Evolutionary conservation across 2,888 invertebrate species (phyloP).

Genomic region (Galerucella pusilla): DNA sequence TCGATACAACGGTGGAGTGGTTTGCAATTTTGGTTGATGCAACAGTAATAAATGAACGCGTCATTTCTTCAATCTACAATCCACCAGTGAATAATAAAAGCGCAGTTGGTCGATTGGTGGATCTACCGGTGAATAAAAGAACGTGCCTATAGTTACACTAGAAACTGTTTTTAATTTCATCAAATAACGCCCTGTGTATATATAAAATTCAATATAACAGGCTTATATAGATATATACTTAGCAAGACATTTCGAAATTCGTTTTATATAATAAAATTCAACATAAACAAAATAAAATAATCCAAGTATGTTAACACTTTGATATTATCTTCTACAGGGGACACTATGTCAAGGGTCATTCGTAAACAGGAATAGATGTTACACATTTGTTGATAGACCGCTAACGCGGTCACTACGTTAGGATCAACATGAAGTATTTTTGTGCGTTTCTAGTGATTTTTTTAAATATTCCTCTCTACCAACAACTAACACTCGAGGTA

Average conservation of each 20-base stretch:
- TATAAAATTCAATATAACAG: background rate
- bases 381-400: constrained; percentile 57
- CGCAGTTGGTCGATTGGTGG: too few relatives aligned
- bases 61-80: too few relatives aligned
- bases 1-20: too few relatives aligned
- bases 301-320: constrained; percentile 36
- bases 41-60: too few relatives aligned
- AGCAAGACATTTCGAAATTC: constrained; percentile 26
- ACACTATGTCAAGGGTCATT: constrained; percentile 58
- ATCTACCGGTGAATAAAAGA: too few relatives aligned
- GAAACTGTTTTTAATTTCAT: too few relatives aligned
- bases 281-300: constrained; percentile 28
- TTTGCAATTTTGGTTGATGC: too few relatives aligned
- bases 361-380: constrained; percentile 59
- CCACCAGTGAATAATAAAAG: too few relatives aligned
- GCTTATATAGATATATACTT: background rate
- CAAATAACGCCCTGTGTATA: too few relatives aligned
- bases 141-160: too few relatives aligned
- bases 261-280: constrained; percentile 23
- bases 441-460: constrained; percentile 44
- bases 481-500: constrained; percentile 36
- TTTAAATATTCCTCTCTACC: constrained; percentile 27
- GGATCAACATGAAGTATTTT: constrained; percentile 41
- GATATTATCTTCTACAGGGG: constrained; percentile 51
- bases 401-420: constrained; percentile 55